phyloP scores from a whole-genome alignment of 2,797 vertebrate species.

The Sebastes steindachneri region DNA sequence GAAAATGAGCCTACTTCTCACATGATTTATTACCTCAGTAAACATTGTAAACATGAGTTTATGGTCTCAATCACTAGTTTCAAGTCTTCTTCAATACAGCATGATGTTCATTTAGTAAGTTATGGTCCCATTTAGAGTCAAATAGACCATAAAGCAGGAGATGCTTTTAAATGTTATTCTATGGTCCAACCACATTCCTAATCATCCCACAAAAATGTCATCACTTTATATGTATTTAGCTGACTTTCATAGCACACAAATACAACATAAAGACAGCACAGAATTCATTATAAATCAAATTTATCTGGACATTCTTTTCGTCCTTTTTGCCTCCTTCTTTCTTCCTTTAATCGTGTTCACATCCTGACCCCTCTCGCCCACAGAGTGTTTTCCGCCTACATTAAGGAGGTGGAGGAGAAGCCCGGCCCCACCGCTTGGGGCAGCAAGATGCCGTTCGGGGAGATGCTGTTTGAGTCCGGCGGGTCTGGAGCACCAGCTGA shows the following conservation, averaged over 20 bases:
- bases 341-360: neutral
- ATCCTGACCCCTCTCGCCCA: neutral
- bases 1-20: too few relatives aligned
- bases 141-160: too few relatives aligned
- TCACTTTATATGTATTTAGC: neutral
- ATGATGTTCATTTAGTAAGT: too few relatives aligned
- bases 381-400: slow-evolving; percentile 94
- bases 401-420: slow-evolving; percentile 99
- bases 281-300: neutral
- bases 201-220: neutral
- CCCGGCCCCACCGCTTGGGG: slow-evolving; percentile 97
- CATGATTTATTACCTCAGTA: too few relatives aligned
- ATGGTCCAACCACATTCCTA: neutral
- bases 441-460: slow-evolving; percentile 98
- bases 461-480: slow-evolving; percentile 95
- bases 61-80: too few relatives aligned
- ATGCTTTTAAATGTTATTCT: too few relatives aligned
- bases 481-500: slow-evolving; percentile 33
- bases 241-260: neutral
- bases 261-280: neutral
- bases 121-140: too few relatives aligned
- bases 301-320: neutral
- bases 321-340: too few relatives aligned
- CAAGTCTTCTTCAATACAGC: too few relatives aligned
- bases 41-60: too few relatives aligned